phyloP scores from a whole-genome alignment of 2,888 invertebrate species.

The Villa cingulata region DNA sequence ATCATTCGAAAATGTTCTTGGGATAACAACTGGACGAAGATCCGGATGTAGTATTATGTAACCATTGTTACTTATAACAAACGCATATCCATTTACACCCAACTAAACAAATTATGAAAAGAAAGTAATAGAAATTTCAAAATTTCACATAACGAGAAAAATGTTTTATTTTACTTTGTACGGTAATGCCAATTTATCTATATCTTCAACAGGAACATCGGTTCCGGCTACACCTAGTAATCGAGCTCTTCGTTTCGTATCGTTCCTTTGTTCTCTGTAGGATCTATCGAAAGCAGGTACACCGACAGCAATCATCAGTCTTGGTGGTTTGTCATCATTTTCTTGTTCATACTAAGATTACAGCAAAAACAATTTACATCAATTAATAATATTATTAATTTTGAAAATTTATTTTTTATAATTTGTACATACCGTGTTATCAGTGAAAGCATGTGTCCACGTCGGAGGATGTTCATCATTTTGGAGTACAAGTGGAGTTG shows the following conservation, averaged over 20 bases:
- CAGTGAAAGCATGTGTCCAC: conserved; percentile 92
- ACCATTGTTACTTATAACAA: conserved; percentile 94
- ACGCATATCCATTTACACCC: conserved; percentile 92
- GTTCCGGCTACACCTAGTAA: conserved; percentile 92
- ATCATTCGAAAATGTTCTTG: conserved; percentile 14
- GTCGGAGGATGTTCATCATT: conserved; percentile 63
- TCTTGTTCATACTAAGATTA: conserved; percentile 23
- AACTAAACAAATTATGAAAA: conserved; percentile 41
- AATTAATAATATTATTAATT: too few species aligned
- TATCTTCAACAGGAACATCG: conserved; percentile 66
- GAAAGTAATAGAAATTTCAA: too few species aligned
- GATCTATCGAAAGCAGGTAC: conserved; percentile 81
- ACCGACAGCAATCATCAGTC: conserved; percentile 80
- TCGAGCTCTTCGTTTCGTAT: conserved; percentile 40
- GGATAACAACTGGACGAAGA: conserved; percentile 65
- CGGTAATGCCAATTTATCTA: conserved; percentile 76
- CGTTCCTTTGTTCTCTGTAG: conserved; percentile 38
- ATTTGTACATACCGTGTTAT: conserved; percentile 50
- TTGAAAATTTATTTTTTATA: not conserved
- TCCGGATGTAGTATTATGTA: conserved; percentile 91
- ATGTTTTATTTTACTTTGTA: conserved; percentile 50
- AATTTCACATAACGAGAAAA: too few species aligned
- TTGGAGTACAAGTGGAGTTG: conserved; percentile 65
- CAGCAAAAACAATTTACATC: not conserved
- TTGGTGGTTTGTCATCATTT: conserved; percentile 20